These are phyloP conservation scores for Chaunax sp. DNA, from an alignment of 2,797 vertebrate species.

Conservation along the genomic window DNA sequence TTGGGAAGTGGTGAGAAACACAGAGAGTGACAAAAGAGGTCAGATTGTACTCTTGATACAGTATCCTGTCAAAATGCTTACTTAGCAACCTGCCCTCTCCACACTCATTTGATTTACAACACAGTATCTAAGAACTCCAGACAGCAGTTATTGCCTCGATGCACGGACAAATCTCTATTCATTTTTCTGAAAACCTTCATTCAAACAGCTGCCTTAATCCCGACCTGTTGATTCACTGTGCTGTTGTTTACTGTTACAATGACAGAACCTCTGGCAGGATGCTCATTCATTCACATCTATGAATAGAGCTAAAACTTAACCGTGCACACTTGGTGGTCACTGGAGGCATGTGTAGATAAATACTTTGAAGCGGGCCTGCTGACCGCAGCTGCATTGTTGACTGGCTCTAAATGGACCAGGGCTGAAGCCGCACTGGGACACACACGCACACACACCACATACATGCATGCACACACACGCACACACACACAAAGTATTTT, in stretches of 20 bases:
- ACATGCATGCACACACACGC: conserved; percentile 16
- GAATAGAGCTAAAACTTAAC: conserved; percentile 82
- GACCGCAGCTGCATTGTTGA: conserved; percentile 81
- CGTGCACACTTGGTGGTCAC: conserved; percentile 81
- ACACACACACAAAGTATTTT: conserved; percentile 11
- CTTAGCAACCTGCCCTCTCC: conserved; percentile 51
- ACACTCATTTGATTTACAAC: conserved; percentile 25
- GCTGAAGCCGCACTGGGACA: conserved; percentile 58
- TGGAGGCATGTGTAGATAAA: conserved; percentile 81
- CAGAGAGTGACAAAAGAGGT: conserved; percentile 76
- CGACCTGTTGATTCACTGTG: conserved; percentile 81
- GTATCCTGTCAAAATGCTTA: conserved; percentile 76
- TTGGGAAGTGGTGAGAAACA: conserved; percentile 73
- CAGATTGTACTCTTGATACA: conserved; percentile 77
- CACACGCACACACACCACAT: conserved; percentile 31
- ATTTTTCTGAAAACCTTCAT: too few relatives aligned
- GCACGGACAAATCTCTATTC: not conserved
- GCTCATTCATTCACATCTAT: conserved; percentile 84
- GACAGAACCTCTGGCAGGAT: conserved; percentile 76
- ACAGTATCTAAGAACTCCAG: not conserved
- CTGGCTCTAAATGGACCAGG: conserved; percentile 70
- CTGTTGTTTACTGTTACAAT: conserved; percentile 76
- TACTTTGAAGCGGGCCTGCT: conserved; percentile 78
- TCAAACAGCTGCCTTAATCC: conserved; percentile 44
- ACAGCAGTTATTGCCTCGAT: conserved; percentile 7